Conservation (phyloP, 2,113 vertebrate genomes). For the Poeciliopsis prolifica region DNA sequence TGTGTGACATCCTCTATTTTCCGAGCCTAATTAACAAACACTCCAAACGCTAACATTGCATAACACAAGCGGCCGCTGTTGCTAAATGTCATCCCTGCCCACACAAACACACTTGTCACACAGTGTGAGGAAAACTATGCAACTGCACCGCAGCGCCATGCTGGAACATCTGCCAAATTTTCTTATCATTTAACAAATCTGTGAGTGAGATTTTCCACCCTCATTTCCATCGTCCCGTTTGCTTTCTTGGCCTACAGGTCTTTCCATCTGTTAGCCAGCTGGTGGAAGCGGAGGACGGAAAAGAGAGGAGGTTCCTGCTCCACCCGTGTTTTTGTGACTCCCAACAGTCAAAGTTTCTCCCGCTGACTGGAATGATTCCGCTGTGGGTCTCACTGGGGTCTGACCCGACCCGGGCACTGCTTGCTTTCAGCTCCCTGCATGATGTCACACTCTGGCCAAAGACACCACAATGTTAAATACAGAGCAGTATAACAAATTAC, state of each 20-base stretch:
- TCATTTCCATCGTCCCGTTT: slow-evolving; percentile 51
- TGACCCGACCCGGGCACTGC: slow-evolving; percentile 28
- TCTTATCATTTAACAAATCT: slow-evolving; percentile 63
- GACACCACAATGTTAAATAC: slow-evolving; percentile 23
- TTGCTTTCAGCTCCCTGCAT: slow-evolving; percentile 54
- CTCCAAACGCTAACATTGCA: slow-evolving; percentile 66
- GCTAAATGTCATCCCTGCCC: slow-evolving; percentile 40
- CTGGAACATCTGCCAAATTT: slow-evolving; percentile 47
- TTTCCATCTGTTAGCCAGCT: slow-evolving; percentile 78
- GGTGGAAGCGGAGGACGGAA: slow-evolving; percentile 49
- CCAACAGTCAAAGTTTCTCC: slow-evolving; percentile 62
- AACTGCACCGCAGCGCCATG: slow-evolving; percentile 33
- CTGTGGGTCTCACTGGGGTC: slow-evolving; percentile 58
- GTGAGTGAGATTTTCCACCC: slow-evolving; percentile 22
- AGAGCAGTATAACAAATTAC: slow-evolving; percentile 12
- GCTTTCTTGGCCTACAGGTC: slow-evolving; percentile 72
- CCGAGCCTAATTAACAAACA: slow-evolving; percentile 68
- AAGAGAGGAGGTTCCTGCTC: slow-evolving; percentile 33
- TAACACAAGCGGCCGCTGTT: slow-evolving; percentile 30
- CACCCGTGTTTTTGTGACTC: slow-evolving; percentile 49
- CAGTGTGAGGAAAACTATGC: slow-evolving; percentile 16
- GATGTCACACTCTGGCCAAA: slow-evolving; percentile 58
- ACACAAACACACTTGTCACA: slow-evolving; percentile 35
- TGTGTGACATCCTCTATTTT: slow-evolving; percentile 68
- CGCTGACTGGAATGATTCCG: slow-evolving; percentile 56